A percentile compares a stretch with the other conserved stretches of the same genome.
Evolutionary conservation across 2,113 vertebrate genomes (phyloP).

Genomic region (Entomyzon cyanotis): DNA sequence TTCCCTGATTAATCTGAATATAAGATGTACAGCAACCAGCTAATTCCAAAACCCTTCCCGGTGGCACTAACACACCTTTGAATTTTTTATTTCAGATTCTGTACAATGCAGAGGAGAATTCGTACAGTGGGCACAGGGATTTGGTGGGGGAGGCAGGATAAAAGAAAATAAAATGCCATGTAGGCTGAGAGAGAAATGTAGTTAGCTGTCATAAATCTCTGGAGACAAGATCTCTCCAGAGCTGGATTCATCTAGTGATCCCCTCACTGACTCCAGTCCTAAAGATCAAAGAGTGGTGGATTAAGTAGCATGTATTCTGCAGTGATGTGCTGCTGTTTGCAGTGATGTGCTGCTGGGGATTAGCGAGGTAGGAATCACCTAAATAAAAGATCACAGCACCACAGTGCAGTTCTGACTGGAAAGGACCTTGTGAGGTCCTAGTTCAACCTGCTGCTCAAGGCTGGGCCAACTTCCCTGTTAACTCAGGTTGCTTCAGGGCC

Average conservation of each 20-base stretch:
- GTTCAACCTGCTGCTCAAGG: background rate
- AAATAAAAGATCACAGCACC: slow-evolving; percentile 17
- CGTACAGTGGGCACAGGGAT: background rate
- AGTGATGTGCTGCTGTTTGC: background rate
- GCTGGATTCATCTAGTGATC: slow-evolving; percentile 22
- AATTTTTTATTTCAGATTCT: slow-evolving; percentile 28
- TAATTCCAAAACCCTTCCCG: slow-evolving; percentile 15
- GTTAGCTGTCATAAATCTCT: slow-evolving; percentile 23
- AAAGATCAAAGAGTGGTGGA: slow-evolving; percentile 1
- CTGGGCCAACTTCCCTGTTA: background rate
- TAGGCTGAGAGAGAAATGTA: background rate
- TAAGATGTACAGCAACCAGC: background rate
- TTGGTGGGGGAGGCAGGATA: background rate
- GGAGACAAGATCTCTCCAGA: slow-evolving; percentile 15
- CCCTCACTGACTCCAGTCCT: background rate
- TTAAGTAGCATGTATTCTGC: slow-evolving; percentile 1
- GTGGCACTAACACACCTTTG: background rate
- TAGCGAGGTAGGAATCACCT: slow-evolving; percentile 12
- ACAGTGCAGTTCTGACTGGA: background rate
- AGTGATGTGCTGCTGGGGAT: slow-evolving; percentile 9
- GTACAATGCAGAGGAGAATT: background rate
- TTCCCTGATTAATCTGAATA: slow-evolving; percentile 28
- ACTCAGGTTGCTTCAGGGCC: background rate
- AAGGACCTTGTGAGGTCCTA: background rate
- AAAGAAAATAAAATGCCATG: slow-evolving; percentile 28